Percentiles rank a stretch among this genome's conserved stretches.
phyloP scores from a whole-genome alignment of 2,888 invertebrate species.

The Blastobasis lacticolella region DNA sequence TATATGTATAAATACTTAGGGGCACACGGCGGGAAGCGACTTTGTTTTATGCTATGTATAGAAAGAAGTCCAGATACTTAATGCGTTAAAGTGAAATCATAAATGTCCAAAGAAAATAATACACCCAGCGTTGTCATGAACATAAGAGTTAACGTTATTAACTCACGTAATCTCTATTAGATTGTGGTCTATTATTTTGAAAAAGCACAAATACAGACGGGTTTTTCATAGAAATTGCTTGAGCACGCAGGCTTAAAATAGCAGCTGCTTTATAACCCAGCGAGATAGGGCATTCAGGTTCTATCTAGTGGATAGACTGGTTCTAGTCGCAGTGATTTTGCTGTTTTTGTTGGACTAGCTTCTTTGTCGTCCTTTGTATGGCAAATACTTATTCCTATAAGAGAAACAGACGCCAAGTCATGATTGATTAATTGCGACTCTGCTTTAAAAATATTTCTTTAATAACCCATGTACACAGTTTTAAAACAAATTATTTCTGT shows the following conservation, averaged over 20 bases:
- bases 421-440: no score
- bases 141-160: slow-evolving; percentile 3
- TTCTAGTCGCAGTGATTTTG: slow-evolving; percentile 29
- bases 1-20: no score
- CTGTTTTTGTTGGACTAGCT: not conserved
- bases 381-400: no score
- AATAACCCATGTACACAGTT: no score
- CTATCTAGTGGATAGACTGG: slow-evolving; percentile 43
- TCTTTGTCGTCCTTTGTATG: no score
- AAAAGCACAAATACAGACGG: slow-evolving; percentile 5
- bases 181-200: slow-evolving; percentile 7
- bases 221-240: slow-evolving; percentile 23
- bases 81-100: no score
- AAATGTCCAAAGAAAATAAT: not conserved
- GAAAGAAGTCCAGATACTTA: no score
- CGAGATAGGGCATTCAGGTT: slow-evolving; percentile 26
- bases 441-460: no score
- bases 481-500: no score
- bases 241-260: slow-evolving; percentile 35
- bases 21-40: no score
- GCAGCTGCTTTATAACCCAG: slow-evolving; percentile 31
- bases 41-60: no score
- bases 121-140: not conserved
- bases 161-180: slow-evolving; percentile 5
- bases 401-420: no score